A percentile compares a stretch with the other conserved stretches of the same genome.
Conservation (phyloP, 2,113 vertebrate species). For the Ovis aries region DNA sequence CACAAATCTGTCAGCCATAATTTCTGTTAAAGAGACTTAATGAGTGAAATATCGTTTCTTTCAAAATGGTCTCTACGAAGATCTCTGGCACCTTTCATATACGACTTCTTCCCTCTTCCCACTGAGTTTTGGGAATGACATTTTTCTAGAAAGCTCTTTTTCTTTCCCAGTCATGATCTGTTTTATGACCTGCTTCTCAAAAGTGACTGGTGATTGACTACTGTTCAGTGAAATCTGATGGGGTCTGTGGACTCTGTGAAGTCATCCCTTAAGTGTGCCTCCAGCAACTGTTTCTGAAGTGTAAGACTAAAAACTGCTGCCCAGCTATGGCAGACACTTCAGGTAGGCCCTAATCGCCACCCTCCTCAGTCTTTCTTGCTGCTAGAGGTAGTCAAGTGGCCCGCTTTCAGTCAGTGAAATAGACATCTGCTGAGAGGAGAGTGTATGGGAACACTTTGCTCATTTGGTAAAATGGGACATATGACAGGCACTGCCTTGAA, state of each 20-base stretch:
- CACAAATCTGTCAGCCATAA: neutral
- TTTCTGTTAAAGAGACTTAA: neutral
- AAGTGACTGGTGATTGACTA: neutral
- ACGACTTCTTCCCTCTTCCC: neutral
- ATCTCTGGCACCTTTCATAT: neutral
- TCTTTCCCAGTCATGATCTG: neutral
- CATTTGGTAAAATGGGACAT: neutral
- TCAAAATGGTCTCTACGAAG: neutral
- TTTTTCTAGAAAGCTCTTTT: neutral
- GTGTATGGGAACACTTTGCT: neutral
- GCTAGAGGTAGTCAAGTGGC: neutral
- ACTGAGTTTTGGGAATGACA: neutral
- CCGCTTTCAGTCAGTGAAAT: neutral
- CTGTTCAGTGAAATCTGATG: neutral
- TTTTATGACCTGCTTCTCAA: neutral
- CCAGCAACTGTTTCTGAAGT: neutral
- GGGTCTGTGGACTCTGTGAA: neutral
- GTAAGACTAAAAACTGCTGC: neutral
- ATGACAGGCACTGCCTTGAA: neutral
- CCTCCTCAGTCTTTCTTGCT: neutral
- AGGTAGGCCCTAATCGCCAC: neutral
- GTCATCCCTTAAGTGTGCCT: neutral
- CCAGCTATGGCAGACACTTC: neutral
- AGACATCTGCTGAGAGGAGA: neutral
- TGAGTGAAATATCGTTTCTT: neutral